These are phyloP conservation scores for Amphiprion clarkii DNA, from an alignment of 2,797 vertebrate species.

Conservation along the genomic window DNA sequence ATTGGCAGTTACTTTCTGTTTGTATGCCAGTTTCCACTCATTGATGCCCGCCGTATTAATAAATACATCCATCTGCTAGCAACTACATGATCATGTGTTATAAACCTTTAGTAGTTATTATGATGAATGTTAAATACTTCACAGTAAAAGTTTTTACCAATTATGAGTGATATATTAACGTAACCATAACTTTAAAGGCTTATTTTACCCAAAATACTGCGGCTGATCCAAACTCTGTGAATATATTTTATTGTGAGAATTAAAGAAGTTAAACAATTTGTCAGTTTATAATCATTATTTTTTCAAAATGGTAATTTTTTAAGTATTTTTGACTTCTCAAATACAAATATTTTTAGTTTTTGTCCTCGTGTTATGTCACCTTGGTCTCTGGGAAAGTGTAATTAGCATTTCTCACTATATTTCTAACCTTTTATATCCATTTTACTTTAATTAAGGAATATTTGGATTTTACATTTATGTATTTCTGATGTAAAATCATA, in stretches of 20 bases:
- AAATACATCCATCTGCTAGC: neutral
- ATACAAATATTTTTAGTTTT: too few relatives aligned
- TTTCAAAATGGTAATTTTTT: neutral
- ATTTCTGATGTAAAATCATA: too few relatives aligned
- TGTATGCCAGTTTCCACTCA: neutral
- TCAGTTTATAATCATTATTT: neutral
- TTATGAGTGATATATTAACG: neutral
- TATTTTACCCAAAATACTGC: neutral
- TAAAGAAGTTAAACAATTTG: neutral
- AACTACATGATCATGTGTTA: neutral
- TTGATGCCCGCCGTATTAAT: neutral
- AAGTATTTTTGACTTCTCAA: neutral
- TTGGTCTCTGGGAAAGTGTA: neutral
- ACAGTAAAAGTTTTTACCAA: neutral
- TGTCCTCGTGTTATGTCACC: neutral
- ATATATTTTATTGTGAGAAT: neutral
- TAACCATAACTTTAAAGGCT: neutral
- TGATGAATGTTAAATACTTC: neutral
- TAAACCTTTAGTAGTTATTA: neutral
- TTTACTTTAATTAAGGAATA: too few relatives aligned
- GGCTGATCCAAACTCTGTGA: neutral
- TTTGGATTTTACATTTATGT: too few relatives aligned
- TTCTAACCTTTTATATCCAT: too few relatives aligned
- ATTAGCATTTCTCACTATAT: neutral
- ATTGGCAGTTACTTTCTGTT: neutral